Percentiles rank a stretch among this genome's conserved stretches.
phyloP scores from a whole-genome alignment of 2,888 invertebrate genomes.

The Agrotis exclamationis region DNA sequence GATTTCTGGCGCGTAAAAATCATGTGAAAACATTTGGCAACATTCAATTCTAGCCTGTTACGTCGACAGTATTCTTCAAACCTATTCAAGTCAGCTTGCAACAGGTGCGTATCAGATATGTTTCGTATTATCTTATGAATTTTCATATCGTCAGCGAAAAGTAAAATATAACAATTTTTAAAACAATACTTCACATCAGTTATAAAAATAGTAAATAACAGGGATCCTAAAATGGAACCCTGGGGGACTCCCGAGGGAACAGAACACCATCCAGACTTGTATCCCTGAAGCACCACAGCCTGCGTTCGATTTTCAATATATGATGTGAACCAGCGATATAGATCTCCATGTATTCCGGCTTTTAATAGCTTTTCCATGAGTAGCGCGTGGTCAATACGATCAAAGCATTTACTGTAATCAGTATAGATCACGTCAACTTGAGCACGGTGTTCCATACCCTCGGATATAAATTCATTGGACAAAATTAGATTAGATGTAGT shows the following conservation, averaged over 20 bases:
- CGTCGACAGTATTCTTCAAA: too few species aligned
- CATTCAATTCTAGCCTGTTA: too few species aligned
- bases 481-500: constrained; percentile 1
- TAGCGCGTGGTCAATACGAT: neutral
- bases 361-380: neutral
- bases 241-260: constrained; percentile 37
- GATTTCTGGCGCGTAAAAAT: too few species aligned
- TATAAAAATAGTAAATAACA: constrained; percentile 26
- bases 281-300: constrained; percentile 27
- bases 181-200: constrained; percentile 15
- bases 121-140: too few species aligned
- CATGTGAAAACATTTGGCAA: too few species aligned
- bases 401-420: neutral
- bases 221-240: constrained; percentile 23
- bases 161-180: too few species aligned
- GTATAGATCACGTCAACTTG: too few species aligned
- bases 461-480: neutral
- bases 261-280: constrained; percentile 13
- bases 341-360: constrained; percentile 32
- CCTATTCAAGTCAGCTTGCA: too few species aligned
- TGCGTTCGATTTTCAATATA: constrained; percentile 27
- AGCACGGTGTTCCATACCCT: neutral
- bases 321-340: constrained; percentile 15
- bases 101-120: too few species aligned
- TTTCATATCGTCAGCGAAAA: too few species aligned